Conservation (phyloP, 1,140 invertebrate genomes). For the Drosophila santomea region DNA sequence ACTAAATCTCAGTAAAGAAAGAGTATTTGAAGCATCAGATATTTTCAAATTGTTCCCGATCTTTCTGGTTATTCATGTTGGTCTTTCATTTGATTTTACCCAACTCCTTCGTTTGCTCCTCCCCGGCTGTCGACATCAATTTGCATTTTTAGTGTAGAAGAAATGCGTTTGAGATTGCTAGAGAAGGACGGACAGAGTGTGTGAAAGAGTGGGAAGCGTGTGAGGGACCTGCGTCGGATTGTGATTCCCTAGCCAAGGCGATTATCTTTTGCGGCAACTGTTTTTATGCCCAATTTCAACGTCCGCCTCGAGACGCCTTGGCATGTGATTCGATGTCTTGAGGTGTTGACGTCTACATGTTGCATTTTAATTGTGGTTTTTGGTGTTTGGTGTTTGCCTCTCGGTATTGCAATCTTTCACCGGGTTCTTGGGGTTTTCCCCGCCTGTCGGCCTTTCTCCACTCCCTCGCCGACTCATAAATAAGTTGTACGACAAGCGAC, state of each 20-base stretch:
- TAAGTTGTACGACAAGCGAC: slow-evolving; percentile 78
- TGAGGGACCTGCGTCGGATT: slow-evolving; percentile 30
- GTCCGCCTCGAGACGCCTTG: slow-evolving; percentile 79
- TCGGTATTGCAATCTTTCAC: slow-evolving; percentile 11
- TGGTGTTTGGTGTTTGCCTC: slow-evolving; percentile 33
- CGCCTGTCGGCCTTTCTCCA: slow-evolving; percentile 4
- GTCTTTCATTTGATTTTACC: slow-evolving; percentile 28
- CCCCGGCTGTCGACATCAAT: slow-evolving; percentile 52
- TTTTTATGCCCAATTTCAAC: slow-evolving; percentile 81
- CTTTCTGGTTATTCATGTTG: slow-evolving; percentile 40
- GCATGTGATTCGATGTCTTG: slow-evolving; percentile 64
- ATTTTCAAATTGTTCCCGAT: background rate
- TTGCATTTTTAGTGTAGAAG: slow-evolving; percentile 73
- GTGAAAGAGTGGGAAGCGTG: slow-evolving; percentile 17
- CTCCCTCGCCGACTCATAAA: slow-evolving; percentile 57
- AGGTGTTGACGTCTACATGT: slow-evolving; percentile 80
- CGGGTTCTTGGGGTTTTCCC: slow-evolving; percentile 27
- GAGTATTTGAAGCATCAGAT: background rate
- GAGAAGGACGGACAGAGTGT: slow-evolving; percentile 15
- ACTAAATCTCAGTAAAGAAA: background rate
- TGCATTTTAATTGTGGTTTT: slow-evolving; percentile 79
- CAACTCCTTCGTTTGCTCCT: slow-evolving; percentile 16
- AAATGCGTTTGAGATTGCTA: slow-evolving; percentile 77
- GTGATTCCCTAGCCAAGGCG: slow-evolving; percentile 54
- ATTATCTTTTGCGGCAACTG: slow-evolving; percentile 76